phyloP scores from a whole-genome alignment of 2,888 invertebrate species.

The Magallana nippona region DNA sequence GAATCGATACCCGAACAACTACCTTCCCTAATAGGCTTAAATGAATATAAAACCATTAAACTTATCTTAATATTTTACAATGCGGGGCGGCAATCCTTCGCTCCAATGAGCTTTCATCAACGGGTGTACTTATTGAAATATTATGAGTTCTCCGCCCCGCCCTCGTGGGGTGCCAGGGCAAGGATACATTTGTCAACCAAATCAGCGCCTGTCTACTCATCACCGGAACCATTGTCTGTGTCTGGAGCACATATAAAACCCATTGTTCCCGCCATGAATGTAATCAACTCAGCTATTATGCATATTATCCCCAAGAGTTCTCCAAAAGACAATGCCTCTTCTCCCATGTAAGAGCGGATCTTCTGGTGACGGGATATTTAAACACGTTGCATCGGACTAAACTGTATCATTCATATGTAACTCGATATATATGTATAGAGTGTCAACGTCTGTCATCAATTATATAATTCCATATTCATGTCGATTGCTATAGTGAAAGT shows the following conservation, averaged over 20 bases:
- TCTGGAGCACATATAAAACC: background rate
- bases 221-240: background rate
- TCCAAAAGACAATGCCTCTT: conserved; percentile 1
- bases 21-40: conserved; percentile 20
- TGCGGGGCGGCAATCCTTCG: background rate
- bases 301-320: conserved; percentile 5
- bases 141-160: background rate
- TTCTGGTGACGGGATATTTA: conserved; percentile 15
- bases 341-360: background rate
- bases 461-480: too few relatives aligned
- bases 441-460: too few relatives aligned
- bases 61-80: background rate
- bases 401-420: background rate
- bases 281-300: conserved; percentile 1
- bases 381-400: background rate
- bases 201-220: background rate
- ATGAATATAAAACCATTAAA: conserved; percentile 13
- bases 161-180: background rate
- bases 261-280: conserved; percentile 1
- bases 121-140: background rate
- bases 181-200: background rate
- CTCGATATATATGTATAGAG: too few relatives aligned
- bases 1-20: conserved; percentile 4
- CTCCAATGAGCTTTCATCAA: conserved; percentile 31
- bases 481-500: too few relatives aligned